Evolutionary conservation across 2,888 invertebrate species (phyloP).

Genomic region (Acronicta aceris): DNA sequence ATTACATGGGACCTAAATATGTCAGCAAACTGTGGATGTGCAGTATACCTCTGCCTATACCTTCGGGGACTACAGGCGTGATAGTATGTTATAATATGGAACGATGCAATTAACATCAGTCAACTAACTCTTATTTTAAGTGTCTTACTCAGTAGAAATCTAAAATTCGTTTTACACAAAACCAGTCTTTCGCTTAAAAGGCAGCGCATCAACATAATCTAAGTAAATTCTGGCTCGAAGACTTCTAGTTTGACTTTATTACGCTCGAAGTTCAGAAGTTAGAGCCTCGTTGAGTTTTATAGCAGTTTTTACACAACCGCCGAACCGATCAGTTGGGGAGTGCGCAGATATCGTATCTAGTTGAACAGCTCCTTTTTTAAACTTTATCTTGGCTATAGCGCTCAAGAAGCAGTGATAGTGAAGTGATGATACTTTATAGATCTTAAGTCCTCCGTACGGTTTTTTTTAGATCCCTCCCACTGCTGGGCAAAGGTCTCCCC

Average conservation of each 20-base stretch:
- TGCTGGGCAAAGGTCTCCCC: no score
- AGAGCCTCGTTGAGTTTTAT: constrained; percentile 78
- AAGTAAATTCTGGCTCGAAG: constrained; percentile 46
- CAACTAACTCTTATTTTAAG: no score
- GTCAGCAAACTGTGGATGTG: no score
- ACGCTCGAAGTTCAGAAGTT: constrained; percentile 60
- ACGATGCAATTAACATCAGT: no score
- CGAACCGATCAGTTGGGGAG: constrained; percentile 58
- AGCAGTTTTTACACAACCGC: constrained; percentile 76
- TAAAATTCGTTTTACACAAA: constrained; percentile 12
- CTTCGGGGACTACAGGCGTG: no score
- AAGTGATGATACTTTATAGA: not conserved
- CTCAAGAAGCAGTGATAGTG: not conserved
- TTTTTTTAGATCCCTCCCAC: no score
- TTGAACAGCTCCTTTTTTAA: constrained; percentile 18
- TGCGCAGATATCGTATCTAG: constrained; percentile 52
- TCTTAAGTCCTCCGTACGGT: no score
- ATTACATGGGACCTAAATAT: no score
- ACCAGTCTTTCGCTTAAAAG: constrained; percentile 40
- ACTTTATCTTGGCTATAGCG: no score
- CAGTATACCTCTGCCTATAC: no score
- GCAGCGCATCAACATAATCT: constrained; percentile 34
- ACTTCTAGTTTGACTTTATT: constrained; percentile 38
- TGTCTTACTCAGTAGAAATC: not conserved
- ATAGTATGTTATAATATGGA: no score